Evolutionary conservation across 37 sponge, comb jelly and placozoan species (phyloP).

Genomic region (Aplysina aerophoba): DNA sequence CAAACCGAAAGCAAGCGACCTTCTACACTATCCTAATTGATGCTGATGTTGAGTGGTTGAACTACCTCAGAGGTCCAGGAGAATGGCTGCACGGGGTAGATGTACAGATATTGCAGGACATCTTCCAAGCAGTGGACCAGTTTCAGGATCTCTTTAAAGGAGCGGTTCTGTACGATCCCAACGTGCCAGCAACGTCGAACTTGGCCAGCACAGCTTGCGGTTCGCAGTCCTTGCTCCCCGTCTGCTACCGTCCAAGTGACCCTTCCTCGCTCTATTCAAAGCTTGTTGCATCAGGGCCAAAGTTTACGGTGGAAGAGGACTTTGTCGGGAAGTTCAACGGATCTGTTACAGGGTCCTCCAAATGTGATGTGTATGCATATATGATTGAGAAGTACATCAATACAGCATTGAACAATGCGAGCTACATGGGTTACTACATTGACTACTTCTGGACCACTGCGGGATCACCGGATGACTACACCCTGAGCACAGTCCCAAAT

Average conservation of each 20-base stretch:
- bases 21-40: conserved; percentile 22
- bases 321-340: conserved; percentile 14
- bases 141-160: background rate
- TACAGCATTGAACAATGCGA: background rate
- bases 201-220: conserved; percentile 28
- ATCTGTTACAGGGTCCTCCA: conserved; percentile 7
- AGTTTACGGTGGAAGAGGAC: background rate
- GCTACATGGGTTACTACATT: conserved; percentile 7
- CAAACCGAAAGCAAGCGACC: background rate
- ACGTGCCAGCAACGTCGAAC: conserved; percentile 20
- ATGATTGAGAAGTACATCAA: background rate
- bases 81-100: conserved; percentile 8
- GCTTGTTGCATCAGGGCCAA: conserved; percentile 19
- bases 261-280: background rate
- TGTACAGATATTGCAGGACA: background rate
- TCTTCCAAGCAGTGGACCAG: background rate
- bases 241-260: conserved; percentile 23
- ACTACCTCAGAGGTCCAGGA: background rate
- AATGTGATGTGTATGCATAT: conserved; percentile 18
- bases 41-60: conserved; percentile 7
- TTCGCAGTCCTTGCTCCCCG: background rate
- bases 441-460: conserved; percentile 27
- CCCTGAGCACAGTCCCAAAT: conserved; percentile 22
- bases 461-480: background rate
- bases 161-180: conserved; percentile 18